Base-by-base conservation (phyloP, 2,797 vertebrate species). In the Hipposideros larvatus region DNA sequence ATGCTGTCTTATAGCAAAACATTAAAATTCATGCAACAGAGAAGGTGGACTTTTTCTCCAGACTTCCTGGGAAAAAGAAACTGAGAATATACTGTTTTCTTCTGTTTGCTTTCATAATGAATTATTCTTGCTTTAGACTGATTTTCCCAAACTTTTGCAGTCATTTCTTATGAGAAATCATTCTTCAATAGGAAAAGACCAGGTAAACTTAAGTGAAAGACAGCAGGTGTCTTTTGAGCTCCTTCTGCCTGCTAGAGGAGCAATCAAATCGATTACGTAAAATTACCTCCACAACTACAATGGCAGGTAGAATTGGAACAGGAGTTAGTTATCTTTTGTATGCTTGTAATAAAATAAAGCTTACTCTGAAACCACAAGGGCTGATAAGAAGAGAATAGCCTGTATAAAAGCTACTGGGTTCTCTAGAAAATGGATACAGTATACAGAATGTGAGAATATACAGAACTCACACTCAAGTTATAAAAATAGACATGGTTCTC, bases 401-500 rank as follows among this genome's bases (percentile, higher is more conserved):
- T 0, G 93, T 98, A 98, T 73, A 98, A 98, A 99, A 98, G 97
- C 96, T 82, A 74, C 96, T 82, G 97, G 97, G 96, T 97, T 97
- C 98, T 97, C 94, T 95, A 98, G 97, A 98, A 98, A 98, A 97
- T 92, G 97, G 97, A 87, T 77, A 98, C 95, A 97, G 90, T 97
- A 97, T 91, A 95, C 86, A 95, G 97, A 93, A 94, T 94, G 51
- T 96, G 97, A 98, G 98, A 97, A 97, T 98, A 98, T 96, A 98
- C 73, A 98, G 97, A 98, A 96, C 97, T 97, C 95, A 98, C 98
- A 98, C 97, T 91, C 96, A 96, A 95, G 92, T 98, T 99, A 99
- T 98, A 99, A 99, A 99, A 99, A 99, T 98, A 99, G 96, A 98
- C 98, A 98, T 97, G 97, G 98, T 98, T 98, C 97, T 98, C 97